Conservation (phyloP, 2,113 vertebrate species). For the Dicrurus megarhynchus region DNA sequence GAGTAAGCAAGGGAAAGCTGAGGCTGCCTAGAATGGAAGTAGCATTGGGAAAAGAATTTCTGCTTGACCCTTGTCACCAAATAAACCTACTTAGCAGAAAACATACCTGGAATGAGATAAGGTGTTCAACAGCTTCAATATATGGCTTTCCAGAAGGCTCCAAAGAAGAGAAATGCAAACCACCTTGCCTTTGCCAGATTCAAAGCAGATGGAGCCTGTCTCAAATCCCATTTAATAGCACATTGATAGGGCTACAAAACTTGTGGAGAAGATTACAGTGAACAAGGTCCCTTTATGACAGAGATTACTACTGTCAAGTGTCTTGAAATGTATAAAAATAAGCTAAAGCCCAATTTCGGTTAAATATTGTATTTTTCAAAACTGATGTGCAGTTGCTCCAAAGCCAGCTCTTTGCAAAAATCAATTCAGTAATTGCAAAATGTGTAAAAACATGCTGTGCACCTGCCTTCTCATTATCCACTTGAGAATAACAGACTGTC, state of each 20-base stretch:
- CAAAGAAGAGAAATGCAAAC: not conserved
- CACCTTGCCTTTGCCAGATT: not conserved
- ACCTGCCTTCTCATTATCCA: not conserved
- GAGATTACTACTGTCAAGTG: not conserved
- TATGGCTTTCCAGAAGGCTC: not conserved
- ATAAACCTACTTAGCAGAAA: not conserved
- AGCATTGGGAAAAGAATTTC: not conserved
- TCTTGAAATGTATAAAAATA: not conserved
- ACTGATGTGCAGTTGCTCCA: not conserved
- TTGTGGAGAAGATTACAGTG: not conserved
- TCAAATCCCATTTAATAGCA: not conserved
- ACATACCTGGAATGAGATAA: not conserved
- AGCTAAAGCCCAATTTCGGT: not conserved
- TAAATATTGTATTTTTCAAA: not conserved
- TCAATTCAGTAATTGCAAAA: not conserved
- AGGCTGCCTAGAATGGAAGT: not conserved
- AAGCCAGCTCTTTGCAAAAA: not conserved
- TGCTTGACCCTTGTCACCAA: not conserved
- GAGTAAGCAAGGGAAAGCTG: not conserved
- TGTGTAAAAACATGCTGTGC: not conserved
- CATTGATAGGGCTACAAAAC: not conserved
- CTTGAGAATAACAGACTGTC: not conserved
- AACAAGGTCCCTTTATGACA: not conserved
- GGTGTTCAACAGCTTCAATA: not conserved
- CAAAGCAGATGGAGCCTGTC: not conserved